Conservation (phyloP, 1,140 invertebrate genomes). For the Solen grandis region DNA sequence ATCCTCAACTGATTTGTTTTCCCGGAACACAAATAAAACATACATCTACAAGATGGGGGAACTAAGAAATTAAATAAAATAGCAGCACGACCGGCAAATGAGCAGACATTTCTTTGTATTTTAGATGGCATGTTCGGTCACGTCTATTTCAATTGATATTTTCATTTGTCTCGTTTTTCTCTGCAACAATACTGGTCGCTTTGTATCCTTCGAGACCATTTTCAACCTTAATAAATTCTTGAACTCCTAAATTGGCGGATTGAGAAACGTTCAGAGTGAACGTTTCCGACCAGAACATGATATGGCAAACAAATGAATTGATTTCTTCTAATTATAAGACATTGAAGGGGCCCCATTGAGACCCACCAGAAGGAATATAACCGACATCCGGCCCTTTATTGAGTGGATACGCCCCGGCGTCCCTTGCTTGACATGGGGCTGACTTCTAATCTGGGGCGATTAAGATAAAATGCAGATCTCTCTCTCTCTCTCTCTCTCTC, state of each 20-base stretch:
- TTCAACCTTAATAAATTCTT: background rate
- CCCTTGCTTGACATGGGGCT: conserved; percentile 15
- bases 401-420: conserved; percentile 6
- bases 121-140: too few species aligned
- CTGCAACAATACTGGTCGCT: background rate
- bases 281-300: conserved; percentile 41
- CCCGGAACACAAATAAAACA: too few species aligned
- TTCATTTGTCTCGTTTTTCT: background rate
- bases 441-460: too few species aligned
- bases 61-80: too few species aligned
- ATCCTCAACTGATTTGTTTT: too few species aligned
- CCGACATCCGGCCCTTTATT: conserved; percentile 44
- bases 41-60: too few species aligned
- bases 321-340: conserved; percentile 51
- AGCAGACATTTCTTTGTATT: too few species aligned
- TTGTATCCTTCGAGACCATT: background rate
- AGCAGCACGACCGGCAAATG: too few species aligned
- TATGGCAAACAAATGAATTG: conserved; percentile 59
- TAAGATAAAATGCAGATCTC: too few species aligned
- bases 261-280: conserved; percentile 35
- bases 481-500: too few species aligned
- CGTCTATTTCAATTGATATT: background rate
- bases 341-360: background rate
- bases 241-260: conserved; percentile 9
- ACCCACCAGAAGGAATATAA: background rate